These are phyloP conservation scores for Myocastor coypus DNA, from an alignment of 2,113 vertebrate species.

Conservation along the genomic window DNA sequence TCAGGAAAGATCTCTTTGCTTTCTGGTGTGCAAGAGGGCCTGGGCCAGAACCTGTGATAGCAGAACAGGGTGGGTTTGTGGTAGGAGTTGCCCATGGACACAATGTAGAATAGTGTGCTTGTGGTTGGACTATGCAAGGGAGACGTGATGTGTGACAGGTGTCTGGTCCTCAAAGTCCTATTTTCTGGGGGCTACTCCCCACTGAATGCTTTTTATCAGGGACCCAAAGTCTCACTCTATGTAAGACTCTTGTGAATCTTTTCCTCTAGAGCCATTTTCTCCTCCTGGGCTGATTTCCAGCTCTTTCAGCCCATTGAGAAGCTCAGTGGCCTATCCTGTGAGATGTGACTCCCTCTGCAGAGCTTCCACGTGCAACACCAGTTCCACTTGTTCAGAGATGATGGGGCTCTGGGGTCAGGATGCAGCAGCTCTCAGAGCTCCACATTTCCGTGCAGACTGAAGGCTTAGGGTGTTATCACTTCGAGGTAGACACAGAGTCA, in stretches of 20 bases:
- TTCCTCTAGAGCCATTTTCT: conserved; percentile 38
- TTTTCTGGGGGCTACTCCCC: background rate
- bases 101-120: background rate
- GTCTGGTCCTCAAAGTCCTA: background rate
- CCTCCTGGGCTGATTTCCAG: background rate
- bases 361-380: background rate
- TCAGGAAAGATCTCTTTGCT: background rate
- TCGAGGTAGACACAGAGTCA: background rate
- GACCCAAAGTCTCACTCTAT: background rate
- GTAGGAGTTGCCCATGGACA: background rate
- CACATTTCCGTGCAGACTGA: background rate
- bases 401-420: background rate
- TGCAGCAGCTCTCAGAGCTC: background rate
- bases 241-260: background rate
- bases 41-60: background rate
- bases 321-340: conserved; percentile 26
- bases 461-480: background rate
- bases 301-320: background rate
- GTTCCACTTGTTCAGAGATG: conserved; percentile 55
- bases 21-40: background rate
- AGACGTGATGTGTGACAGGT: background rate
- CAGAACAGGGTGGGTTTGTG: background rate
- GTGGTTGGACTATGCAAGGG: background rate
- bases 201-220: background rate
- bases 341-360: background rate